These are phyloP conservation scores for Ostrea edulis DNA, from an alignment of 1,140 invertebrate species.

Conservation along the genomic window DNA sequence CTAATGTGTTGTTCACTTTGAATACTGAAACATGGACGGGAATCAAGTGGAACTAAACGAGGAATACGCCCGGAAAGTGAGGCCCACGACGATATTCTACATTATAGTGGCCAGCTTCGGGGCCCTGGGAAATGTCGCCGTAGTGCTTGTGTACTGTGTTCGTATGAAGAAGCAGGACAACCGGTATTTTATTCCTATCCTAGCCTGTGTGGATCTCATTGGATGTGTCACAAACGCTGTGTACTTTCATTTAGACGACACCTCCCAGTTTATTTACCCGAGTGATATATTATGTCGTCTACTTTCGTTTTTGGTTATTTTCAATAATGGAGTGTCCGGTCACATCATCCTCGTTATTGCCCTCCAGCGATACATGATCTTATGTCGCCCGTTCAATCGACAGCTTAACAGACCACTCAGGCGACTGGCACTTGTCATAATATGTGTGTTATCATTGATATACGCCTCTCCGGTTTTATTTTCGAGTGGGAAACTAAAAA, in stretches of 20 bases:
- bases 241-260: conserved; percentile 9
- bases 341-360: not conserved
- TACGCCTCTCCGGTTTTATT: conserved; percentile 10
- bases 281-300: conserved; percentile 20
- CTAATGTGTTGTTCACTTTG: not conserved
- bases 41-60: not conserved
- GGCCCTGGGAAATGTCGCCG: conserved; percentile 7
- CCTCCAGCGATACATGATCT: not conserved
- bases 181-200: conserved; percentile 39
- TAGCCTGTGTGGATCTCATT: conserved; percentile 42
- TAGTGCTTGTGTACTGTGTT: conserved; percentile 37
- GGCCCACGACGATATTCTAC: not conserved
- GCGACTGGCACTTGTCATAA: not conserved
- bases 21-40: not conserved
- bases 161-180: conserved; percentile 43
- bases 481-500: not conserved
- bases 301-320: conserved; percentile 18
- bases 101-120: not conserved
- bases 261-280: conserved; percentile 2
- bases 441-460: not conserved
- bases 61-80: conserved; percentile 5
- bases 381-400: conserved; percentile 7
- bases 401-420: not conserved
- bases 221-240: conserved; percentile 11
- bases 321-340: conserved; percentile 21